Evolutionary conservation across 2,888 invertebrate species (phyloP).

Genomic region (Clanis bilineata): DNA sequence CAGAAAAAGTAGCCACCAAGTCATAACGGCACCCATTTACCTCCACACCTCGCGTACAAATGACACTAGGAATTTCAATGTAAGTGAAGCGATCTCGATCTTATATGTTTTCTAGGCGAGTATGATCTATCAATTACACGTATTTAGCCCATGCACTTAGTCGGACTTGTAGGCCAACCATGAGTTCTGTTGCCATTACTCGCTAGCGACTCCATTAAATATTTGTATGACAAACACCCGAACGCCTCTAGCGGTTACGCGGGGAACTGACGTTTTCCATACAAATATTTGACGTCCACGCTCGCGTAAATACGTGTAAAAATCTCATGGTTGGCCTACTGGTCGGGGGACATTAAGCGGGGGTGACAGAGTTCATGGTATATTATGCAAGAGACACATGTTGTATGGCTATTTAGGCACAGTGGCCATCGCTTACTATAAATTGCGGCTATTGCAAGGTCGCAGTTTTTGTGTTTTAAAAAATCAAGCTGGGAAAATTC

Average conservation of each 20-base stretch:
- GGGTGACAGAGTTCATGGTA: constrained; percentile 53
- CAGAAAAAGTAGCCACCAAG: constrained; percentile 44
- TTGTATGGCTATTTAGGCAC: not conserved
- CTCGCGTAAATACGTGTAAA: no score
- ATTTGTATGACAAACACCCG: no score
- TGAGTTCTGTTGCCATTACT: no score
- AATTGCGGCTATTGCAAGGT: not conserved
- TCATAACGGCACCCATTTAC: constrained; percentile 38
- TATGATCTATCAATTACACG: not conserved
- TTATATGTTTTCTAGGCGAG: constrained; percentile 14
- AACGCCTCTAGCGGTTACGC: no score
- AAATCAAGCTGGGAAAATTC: no score
- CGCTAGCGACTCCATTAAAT: no score
- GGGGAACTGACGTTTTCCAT: no score
- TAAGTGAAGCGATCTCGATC: constrained; percentile 18
- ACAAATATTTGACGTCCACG: no score
- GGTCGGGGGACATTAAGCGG: not conserved
- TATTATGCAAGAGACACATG: not conserved
- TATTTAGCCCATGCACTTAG: not conserved
- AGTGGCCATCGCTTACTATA: not conserved
- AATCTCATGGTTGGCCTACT: no score
- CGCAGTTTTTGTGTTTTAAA: no score
- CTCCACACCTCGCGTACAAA: constrained; percentile 17
- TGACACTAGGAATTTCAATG: constrained; percentile 22
- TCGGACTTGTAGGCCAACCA: no score